Evolutionary conservation across 2,113 vertebrate genomes (phyloP).

Genomic region (Tauraco erythrolophus): DNA sequence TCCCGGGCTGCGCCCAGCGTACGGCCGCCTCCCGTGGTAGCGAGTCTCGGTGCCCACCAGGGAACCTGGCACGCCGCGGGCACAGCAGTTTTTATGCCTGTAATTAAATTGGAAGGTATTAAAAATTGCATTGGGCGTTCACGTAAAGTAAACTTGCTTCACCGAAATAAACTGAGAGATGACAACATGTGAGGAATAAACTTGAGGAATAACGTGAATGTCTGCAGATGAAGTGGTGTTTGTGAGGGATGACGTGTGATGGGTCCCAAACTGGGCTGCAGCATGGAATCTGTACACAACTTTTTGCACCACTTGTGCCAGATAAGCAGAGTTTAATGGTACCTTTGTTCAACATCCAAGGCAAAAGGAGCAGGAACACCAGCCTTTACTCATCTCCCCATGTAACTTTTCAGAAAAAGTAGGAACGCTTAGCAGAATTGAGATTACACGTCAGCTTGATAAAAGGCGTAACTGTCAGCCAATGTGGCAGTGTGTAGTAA

Average conservation of each 20-base stretch:
- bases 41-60: accelerated
- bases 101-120: not conserved
- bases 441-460: not conserved
- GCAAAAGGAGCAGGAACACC: not conserved
- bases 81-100: accelerated
- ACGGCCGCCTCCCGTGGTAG: not conserved
- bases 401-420: not conserved
- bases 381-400: not conserved
- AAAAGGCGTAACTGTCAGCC: not conserved
- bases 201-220: not conserved
- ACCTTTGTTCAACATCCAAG: accelerated
- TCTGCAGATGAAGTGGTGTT: accelerated
- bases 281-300: accelerated
- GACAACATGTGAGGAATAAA: accelerated
- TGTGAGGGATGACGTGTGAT: accelerated
- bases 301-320: not conserved
- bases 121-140: not conserved
- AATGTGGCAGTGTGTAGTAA: accelerated
- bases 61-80: accelerated
- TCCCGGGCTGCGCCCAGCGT: not conserved
- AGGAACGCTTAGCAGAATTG: not conserved
- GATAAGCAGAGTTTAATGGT: too few species aligned
- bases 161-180: accelerated
- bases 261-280: not conserved
- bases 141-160: not conserved